These are phyloP conservation scores for Agrotis puta DNA, from an alignment of 2,888 invertebrate genomes.

Conservation along the genomic window DNA sequence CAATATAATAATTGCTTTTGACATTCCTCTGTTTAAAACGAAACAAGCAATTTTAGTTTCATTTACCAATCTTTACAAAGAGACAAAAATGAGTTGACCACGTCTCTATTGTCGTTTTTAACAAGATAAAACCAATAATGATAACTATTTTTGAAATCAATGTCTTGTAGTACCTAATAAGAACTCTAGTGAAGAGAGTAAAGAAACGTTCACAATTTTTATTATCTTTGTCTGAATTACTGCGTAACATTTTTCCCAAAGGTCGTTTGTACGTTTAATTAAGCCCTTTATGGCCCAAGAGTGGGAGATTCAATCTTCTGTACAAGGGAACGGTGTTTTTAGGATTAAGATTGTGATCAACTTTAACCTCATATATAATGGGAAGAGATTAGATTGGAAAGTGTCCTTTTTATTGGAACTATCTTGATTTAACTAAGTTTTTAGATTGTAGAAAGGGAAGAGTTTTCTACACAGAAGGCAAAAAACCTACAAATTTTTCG, in stretches of 20 bases:
- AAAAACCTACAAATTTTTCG: background rate
- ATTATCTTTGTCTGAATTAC: slow-evolving; percentile 40
- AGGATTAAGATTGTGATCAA: slow-evolving; percentile 53
- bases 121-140: slow-evolving; percentile 21
- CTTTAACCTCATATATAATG: slow-evolving; percentile 41
- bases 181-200: background rate
- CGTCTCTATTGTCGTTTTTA: slow-evolving; percentile 10
- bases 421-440: no score
- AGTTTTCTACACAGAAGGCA: background rate
- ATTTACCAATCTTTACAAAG: background rate
- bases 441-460: no score
- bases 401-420: slow-evolving; percentile 1
- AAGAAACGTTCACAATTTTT: slow-evolving; percentile 34
- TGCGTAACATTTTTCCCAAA: slow-evolving; percentile 23
- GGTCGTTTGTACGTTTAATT: slow-evolving; percentile 58
- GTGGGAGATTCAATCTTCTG: slow-evolving; percentile 59
- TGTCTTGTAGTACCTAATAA: background rate
- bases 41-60: background rate
- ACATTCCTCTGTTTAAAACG: background rate
- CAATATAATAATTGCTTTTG: background rate
- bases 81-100: background rate
- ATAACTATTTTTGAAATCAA: background rate
- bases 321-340: slow-evolving; percentile 50
- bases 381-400: slow-evolving; percentile 7
- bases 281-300: slow-evolving; percentile 60